A percentile compares a stretch with the other conserved stretches of the same genome.
phyloP scores from a whole-genome alignment of 37 sponge, comb jelly and placozoan species.

The Amphimedon queenslandica region DNA sequence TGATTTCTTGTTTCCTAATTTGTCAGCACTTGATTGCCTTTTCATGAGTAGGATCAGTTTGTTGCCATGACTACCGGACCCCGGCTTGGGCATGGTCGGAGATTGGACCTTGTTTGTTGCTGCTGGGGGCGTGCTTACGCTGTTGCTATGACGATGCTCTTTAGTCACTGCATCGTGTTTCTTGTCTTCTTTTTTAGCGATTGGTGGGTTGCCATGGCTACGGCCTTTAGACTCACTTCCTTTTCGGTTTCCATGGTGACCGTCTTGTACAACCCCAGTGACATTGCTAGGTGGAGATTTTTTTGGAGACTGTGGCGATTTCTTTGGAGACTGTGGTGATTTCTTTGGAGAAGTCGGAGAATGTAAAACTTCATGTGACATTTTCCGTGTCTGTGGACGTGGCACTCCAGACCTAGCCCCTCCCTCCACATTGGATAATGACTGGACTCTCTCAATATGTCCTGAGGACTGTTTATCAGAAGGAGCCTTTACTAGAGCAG shows the following conservation, averaged over 20 bases:
- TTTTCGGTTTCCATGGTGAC: not conserved
- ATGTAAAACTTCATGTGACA: not conserved
- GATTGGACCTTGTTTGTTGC: too few species aligned
- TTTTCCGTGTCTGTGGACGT: not conserved
- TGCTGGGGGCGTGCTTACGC: too few species aligned
- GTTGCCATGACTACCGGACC: too few species aligned
- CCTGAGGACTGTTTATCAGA: too few species aligned
- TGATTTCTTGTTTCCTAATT: not conserved
- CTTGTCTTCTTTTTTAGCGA: not conserved
- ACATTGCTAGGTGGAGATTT: too few species aligned
- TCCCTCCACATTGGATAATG: too few species aligned
- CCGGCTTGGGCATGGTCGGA: too few species aligned
- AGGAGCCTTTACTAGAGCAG: too few species aligned
- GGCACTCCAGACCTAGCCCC: too few species aligned
- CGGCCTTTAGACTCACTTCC: not conserved
- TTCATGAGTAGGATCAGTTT: not conserved
- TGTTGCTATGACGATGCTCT: not conserved
- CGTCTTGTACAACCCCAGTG: not conserved
- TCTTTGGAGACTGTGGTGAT: too few species aligned
- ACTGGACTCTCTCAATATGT: too few species aligned
- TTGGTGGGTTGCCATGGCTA: not conserved
- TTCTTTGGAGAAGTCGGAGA: not conserved
- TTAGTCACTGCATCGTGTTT: not conserved
- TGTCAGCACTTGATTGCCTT: not conserved
- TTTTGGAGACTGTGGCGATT: too few species aligned